Percentiles rank a stretch among this genome's conserved stretches.
phyloP scores from a whole-genome alignment of 2,888 invertebrate species.

The Euphydryas editha region DNA sequence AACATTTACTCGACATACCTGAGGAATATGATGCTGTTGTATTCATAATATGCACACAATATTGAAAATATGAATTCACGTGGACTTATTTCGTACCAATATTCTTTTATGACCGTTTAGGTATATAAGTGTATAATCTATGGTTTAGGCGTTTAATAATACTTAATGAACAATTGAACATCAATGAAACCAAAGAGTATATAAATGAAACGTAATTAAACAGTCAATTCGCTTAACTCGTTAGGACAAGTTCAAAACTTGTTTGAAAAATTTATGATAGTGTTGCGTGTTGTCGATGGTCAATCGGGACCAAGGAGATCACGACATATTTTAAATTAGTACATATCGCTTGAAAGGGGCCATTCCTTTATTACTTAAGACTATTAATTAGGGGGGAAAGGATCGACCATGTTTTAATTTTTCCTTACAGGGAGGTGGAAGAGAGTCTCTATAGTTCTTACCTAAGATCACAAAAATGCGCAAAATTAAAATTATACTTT shows the following conservation, averaged over 20 bases:
- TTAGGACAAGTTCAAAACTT: not conserved
- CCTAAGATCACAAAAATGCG: no score
- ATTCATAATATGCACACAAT: constrained; percentile 45
- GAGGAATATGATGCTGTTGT: constrained; percentile 52
- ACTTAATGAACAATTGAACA: no score
- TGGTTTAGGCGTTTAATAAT: not conserved
- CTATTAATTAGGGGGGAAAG: no score
- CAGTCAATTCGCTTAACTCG: not conserved
- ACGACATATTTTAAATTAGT: no score
- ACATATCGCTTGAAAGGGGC: no score
- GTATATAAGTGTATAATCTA: not conserved
- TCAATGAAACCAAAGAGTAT: no score
- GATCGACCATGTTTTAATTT: no score
- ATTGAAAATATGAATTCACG: constrained; percentile 21
- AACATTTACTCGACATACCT: constrained; percentile 42
- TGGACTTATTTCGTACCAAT: not conserved
- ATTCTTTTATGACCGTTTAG: not conserved
- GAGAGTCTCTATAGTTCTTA: no score
- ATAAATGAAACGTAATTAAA: not conserved
- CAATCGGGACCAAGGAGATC: no score
- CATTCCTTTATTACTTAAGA: no score
- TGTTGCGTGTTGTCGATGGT: not conserved
- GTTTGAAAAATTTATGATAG: not conserved
- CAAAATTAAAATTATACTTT: no score
- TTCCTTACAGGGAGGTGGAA: no score